These are phyloP conservation scores for Cyprinodon brontotheroides DNA, from an alignment of 2,113 vertebrate species.

Conservation along the genomic window DNA sequence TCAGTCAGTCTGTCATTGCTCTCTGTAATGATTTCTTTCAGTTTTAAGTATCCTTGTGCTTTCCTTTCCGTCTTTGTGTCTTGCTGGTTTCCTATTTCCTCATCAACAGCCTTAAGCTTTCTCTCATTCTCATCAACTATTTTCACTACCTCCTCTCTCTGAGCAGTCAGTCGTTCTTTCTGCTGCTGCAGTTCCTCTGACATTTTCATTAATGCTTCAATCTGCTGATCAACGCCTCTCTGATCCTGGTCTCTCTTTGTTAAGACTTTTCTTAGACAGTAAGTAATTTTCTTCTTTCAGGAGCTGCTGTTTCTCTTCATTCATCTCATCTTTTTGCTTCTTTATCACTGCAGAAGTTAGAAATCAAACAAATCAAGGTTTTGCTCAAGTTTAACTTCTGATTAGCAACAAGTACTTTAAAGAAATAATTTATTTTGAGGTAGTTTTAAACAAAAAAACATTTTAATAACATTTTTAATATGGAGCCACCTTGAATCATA, in stretches of 20 bases:
- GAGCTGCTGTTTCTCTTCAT: neutral
- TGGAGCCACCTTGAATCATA: no score
- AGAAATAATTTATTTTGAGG: neutral
- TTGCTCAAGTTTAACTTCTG: neutral
- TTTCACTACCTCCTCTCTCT: neutral
- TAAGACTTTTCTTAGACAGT: neutral
- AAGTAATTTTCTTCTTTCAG: neutral
- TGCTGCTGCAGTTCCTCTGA: rapidly evolving
- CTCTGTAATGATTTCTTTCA: rapidly evolving
- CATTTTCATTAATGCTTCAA: rapidly evolving
- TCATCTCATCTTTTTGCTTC: neutral
- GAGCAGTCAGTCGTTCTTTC: rapidly evolving
- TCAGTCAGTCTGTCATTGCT: rapidly evolving
- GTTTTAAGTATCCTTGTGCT: rapidly evolving
- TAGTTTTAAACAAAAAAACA: no score
- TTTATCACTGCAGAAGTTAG: neutral
- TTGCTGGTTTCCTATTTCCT: neutral
- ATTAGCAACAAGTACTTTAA: neutral
- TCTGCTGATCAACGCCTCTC: rapidly evolving
- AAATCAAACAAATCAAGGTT: neutral
- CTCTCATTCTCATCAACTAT: rapidly evolving
- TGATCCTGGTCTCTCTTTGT: rapidly evolving
- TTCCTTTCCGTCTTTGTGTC: rapidly evolving
- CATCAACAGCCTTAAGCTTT: neutral
- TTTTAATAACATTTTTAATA: no score